Evolutionary conservation across 2,888 invertebrate genomes (phyloP), one percentile per base, ranked within the genome.

Genomic region (Mesorhabditis belari): DNA sequence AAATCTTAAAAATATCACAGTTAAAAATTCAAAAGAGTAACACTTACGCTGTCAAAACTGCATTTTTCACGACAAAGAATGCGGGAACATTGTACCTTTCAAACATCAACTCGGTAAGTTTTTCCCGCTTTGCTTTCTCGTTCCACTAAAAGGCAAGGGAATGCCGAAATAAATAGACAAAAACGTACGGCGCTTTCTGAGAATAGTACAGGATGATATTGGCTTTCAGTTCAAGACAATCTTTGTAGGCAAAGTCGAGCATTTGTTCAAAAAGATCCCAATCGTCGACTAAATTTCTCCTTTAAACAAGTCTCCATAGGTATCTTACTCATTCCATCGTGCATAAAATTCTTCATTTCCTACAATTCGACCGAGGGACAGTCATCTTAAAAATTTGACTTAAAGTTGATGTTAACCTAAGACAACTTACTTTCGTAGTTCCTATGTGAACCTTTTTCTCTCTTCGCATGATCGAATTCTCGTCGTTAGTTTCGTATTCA

Each of bases 181-280:
- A 58, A 62, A 66, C 66, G 80, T 75, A 85, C 85, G 3, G 95
- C 91, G 0, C 95, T 91, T 83, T 99, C 98, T 0, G 96, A 95
- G 86, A 98, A 95, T 26, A 99, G 85, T 0, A 94, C 91, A 24
- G 96, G 96, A 83, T 98, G 98, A 81, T 90, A 90, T 76, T 92
- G 90, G 0, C 95, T 89, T 70, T 94, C 92, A n/a, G 72, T 65
- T 0, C 64, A 62, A 73, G 98, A 90, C 44, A 93, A 84, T 91
- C 91, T 50, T 89, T 87, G 81, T 96, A 96, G 0, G 92, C 89
- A 82, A 96, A 92, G 81, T 98, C 94, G 26, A 88, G 81, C 55
- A 95, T 90, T 83, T 92, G 91, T 83, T 98, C 98, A 83, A 98
- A 98, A 64, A 94, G 85, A 80, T 96, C 95, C 96, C 96, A 98